phyloP scores from a whole-genome alignment of 2,888 invertebrate genomes.

The Thymelicus acteon region DNA sequence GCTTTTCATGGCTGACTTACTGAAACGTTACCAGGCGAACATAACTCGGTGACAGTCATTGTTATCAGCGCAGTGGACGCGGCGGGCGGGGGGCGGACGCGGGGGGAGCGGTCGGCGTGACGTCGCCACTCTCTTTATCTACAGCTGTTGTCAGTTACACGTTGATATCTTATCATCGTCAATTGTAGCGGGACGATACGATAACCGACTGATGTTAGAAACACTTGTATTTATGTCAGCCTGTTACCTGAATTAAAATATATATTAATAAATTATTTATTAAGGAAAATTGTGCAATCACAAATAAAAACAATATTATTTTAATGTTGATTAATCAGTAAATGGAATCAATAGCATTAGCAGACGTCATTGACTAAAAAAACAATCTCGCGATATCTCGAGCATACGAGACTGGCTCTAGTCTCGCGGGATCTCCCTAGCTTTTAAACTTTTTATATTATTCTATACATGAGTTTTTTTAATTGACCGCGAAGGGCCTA shows the following conservation, averaged over 20 bases:
- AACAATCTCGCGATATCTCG: too few species aligned
- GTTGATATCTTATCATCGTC: slow-evolving; percentile 70
- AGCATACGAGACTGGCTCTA: too few species aligned
- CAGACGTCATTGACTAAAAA: too few species aligned
- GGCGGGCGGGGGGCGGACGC: slow-evolving; percentile 45
- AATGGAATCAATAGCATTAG: too few species aligned
- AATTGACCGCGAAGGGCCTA: too few species aligned
- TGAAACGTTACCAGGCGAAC: slow-evolving; percentile 81
- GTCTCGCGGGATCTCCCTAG: too few species aligned
- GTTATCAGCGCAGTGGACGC: slow-evolving; percentile 65
- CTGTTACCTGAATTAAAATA: slow-evolving; percentile 60
- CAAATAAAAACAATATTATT: too few species aligned
- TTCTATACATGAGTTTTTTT: too few species aligned
- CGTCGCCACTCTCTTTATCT: slow-evolving; percentile 44
- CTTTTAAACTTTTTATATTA: too few species aligned
- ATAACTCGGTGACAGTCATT: slow-evolving; percentile 68
- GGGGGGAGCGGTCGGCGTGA: slow-evolving; percentile 55
- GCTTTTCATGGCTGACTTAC: slow-evolving; percentile 63
- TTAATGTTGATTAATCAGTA: too few species aligned
- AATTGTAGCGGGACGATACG: slow-evolving; percentile 31
- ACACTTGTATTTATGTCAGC: slow-evolving; percentile 54
- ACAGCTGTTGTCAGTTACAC: slow-evolving; percentile 63
- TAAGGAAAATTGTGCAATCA: background rate
- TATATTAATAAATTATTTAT: background rate
- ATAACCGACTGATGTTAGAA: slow-evolving; percentile 16